Percentiles rank a stretch among this genome's conserved stretches.
These are phyloP conservation scores for Carassius auratus DNA, from an alignment of 2,113 vertebrate genomes.

Conservation along the genomic window DNA sequence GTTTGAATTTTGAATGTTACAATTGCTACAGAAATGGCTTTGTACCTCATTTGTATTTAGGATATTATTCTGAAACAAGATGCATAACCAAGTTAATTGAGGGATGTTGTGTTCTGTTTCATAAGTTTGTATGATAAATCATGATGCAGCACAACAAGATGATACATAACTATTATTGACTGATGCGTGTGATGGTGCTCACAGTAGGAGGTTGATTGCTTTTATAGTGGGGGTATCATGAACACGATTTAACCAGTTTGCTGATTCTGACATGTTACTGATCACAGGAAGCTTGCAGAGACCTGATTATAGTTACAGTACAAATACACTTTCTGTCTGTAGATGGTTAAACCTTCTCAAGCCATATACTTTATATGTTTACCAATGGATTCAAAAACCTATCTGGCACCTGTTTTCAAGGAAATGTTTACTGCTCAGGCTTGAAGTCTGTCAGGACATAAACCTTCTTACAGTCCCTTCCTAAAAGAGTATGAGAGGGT, in stretches of 20 bases:
- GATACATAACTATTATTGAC: neutral
- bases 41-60: neutral
- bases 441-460: neutral
- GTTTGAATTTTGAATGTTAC: neutral
- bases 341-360: neutral
- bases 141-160: neutral
- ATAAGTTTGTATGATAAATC: neutral
- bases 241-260: neutral
- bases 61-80: neutral
- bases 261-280: neutral
- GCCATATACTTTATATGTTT: neutral
- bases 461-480: neutral
- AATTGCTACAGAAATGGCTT: neutral
- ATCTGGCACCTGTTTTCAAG: conserved; percentile 4
- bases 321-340: conserved; percentile 16
- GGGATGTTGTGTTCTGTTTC: neutral
- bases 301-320: neutral
- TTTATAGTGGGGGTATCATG: conserved; percentile 22
- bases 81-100: neutral
- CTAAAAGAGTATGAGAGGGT: neutral
- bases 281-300: conserved; percentile 3
- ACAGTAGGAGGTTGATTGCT: conserved; percentile 17
- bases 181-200: neutral
- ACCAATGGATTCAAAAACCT: neutral
- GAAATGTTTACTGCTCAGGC: neutral